Base-by-base conservation (phyloP, 2,888 invertebrate species). In the Pristionchus fissidentatus region DNA sequence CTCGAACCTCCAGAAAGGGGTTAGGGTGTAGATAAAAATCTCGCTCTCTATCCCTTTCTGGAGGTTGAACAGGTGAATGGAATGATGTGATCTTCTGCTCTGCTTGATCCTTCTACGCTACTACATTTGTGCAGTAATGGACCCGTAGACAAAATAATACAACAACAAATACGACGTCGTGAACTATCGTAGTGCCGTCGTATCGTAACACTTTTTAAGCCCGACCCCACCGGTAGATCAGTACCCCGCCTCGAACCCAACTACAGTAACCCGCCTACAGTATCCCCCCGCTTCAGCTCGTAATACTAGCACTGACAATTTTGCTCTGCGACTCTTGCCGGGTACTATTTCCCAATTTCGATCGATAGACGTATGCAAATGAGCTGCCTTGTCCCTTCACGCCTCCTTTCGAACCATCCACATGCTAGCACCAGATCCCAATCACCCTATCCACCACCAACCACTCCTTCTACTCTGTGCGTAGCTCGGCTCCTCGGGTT, bases 31-130 rank as follows among this genome's bases (percentile, higher is more conserved):
- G n/a, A n/a, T n/a, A n/a, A n/a, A n/a, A n/a, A n/a, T 70, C 41
- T 70, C 70, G 32, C 70, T 41, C 66, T 70, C n/a, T 60, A 13
- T 60, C n/a, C n/a, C n/a, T n/a, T n/a, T n/a, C n/a, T n/a, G n/a
- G n/a, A n/a, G n/a, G n/a, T n/a, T n/a, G n/a, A n/a, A n/a, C n/a
- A n/a, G n/a, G n/a, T n/a, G n/a, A n/a, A n/a, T n/a, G n/a, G n/a
- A n/a, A n/a, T n/a, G n/a, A n/a, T n/a, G n/a, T n/a, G n/a, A n/a
- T n/a, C n/a, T n/a, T n/a, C n/a, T n/a, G n/a, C n/a, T n/a, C n/a
- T n/a, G 29, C 60, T 29, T 29, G 29, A 10, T 29, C 57, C 29
- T n/a, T 57, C 26, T 26, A 57, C 15, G 70, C 70, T 70, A 13
- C 70, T 43, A 32, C 43, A 43, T 32, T 60, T 19, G 70, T 70